These are phyloP conservation scores for Bubo blakistoni DNA, from an alignment of 2,113 vertebrate species.

Conservation along the genomic window DNA sequence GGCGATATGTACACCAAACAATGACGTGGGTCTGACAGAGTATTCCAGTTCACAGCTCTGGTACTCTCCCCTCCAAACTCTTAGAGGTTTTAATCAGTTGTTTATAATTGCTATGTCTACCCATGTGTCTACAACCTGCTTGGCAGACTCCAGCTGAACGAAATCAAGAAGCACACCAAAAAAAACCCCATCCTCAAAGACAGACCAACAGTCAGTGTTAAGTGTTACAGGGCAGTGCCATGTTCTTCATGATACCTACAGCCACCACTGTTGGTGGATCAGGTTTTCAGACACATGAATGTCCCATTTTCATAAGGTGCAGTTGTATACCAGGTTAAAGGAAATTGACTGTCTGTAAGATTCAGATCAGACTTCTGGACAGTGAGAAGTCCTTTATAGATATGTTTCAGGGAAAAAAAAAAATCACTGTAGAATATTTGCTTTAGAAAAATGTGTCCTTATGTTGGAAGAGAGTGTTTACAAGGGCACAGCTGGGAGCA, in stretches of 20 bases:
- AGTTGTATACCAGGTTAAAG: background rate
- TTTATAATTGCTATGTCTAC: background rate
- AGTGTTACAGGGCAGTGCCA: background rate
- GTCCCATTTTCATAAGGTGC: background rate
- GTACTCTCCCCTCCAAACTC: background rate
- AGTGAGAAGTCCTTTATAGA: background rate
- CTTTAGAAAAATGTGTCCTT: background rate
- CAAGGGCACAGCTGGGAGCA: background rate
- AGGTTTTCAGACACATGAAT: background rate
- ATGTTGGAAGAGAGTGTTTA: background rate
- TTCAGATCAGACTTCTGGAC: background rate
- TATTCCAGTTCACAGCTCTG: background rate
- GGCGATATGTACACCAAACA: background rate
- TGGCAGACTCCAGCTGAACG: background rate
- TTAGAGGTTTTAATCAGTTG: background rate
- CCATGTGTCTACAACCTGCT: background rate
- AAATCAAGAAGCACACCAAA: background rate
- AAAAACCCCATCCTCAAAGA: background rate
- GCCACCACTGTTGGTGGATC: background rate
- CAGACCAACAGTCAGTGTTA: background rate
- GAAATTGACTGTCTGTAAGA: background rate
- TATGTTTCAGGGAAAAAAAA: background rate
- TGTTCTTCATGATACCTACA: background rate
- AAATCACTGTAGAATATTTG: background rate
- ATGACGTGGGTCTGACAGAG: background rate